Evolutionary conservation across 2,113 vertebrate genomes (phyloP).

Genomic region (Aspidoscelis tigris): DNA sequence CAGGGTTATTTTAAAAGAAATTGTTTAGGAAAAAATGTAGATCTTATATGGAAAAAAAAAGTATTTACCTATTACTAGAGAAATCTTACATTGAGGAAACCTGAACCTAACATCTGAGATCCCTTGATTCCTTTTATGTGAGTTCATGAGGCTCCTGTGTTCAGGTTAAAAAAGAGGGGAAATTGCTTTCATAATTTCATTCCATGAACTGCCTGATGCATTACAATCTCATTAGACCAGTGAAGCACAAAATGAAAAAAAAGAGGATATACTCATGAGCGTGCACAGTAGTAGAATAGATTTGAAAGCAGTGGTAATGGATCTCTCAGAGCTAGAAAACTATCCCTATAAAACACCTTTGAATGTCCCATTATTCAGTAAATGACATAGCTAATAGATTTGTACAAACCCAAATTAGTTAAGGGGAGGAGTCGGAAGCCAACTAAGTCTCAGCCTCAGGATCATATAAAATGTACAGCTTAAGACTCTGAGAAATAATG

Average conservation of each 20-base stretch:
- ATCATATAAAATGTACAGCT: neutral
- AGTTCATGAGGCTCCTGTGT: conserved; percentile 48
- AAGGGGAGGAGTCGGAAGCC: neutral
- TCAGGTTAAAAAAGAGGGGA: conserved; percentile 47
- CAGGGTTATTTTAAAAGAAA: no score
- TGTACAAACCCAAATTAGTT: conserved; percentile 16
- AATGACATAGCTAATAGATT: neutral
- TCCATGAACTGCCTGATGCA: conserved; percentile 51
- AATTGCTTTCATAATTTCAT: conserved; percentile 58
- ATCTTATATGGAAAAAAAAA: no score
- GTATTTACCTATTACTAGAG: no score
- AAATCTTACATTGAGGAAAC: conserved; percentile 42
- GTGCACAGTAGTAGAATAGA: conserved; percentile 49
- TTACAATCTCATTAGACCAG: conserved; percentile 59
- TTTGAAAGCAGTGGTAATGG: conserved; percentile 14
- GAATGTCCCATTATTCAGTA: conserved; percentile 23
- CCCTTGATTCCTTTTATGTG: conserved; percentile 33
- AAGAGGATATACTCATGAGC: conserved; percentile 3
- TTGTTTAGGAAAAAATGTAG: no score
- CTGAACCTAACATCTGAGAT: conserved; percentile 32
- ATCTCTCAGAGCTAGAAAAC: conserved; percentile 39
- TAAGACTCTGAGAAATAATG: neutral
- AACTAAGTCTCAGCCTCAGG: neutral
- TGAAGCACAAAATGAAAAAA: conserved; percentile 44
- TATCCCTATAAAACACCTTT: neutral